A percentile compares a stretch with the other conserved stretches of the same genome.
phyloP scores from a whole-genome alignment of 2,113 vertebrate genomes.

The Phalacrocorax aristotelis region DNA sequence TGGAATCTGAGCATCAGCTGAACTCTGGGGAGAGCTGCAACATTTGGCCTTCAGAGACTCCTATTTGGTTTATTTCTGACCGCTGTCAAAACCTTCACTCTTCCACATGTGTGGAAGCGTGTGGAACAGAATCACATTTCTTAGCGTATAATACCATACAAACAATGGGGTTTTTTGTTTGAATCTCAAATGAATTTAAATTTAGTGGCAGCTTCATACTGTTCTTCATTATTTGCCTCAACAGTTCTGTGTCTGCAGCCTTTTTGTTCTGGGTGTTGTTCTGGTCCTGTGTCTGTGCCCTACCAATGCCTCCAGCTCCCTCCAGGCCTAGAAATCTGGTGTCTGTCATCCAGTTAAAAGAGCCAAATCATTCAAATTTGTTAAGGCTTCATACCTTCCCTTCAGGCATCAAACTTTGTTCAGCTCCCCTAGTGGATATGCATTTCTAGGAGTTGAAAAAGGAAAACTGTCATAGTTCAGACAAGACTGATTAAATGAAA shows the following conservation, averaged over 20 bases:
- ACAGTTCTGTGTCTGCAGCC: neutral
- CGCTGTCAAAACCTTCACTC: neutral
- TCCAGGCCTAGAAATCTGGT: neutral
- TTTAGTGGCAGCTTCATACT: neutral
- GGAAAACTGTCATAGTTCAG: constrained; percentile 2
- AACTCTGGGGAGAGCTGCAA: neutral
- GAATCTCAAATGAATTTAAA: neutral
- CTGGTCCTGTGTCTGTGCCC: neutral
- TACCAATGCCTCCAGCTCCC: neutral
- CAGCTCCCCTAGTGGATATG: neutral
- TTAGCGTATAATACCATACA: neutral
- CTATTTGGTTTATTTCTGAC: neutral
- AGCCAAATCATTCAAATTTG: neutral
- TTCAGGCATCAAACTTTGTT: neutral
- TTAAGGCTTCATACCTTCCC: neutral
- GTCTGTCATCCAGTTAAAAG: neutral
- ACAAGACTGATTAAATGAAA: constrained; percentile 31
- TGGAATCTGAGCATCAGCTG: neutral
- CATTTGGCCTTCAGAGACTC: neutral
- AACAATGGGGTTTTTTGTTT: neutral
- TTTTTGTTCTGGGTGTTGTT: neutral
- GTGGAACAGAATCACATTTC: neutral
- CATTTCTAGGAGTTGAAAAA: constrained; percentile 7
- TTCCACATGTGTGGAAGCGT: neutral
- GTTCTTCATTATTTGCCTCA: neutral